Conservation (phyloP, 2,888 invertebrate genomes). For the Drosophila paracracens region DNA sequence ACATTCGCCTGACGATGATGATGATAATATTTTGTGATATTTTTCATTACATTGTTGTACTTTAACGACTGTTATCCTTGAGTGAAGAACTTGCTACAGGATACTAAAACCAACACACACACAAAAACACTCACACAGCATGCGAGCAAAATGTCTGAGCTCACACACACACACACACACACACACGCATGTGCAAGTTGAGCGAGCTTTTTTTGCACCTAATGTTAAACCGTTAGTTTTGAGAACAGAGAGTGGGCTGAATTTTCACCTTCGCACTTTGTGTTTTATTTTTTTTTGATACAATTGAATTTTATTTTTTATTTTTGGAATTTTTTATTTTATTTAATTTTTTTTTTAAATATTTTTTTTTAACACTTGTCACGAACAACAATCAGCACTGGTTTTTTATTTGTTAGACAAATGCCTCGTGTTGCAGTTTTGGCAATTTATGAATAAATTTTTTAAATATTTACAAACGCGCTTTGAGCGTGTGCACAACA, state of each 20-base stretch:
- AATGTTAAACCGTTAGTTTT: constrained; percentile 72
- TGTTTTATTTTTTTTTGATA: constrained; percentile 33
- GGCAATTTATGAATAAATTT: constrained; percentile 67
- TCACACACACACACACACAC: constrained; percentile 39
- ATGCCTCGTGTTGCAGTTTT: constrained; percentile 49
- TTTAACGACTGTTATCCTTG: constrained; percentile 81
- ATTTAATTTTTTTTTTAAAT: constrained; percentile 32
- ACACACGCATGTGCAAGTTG: constrained; percentile 64
- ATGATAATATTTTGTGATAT: constrained; percentile 79
- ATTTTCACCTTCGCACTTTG: constrained; percentile 79
- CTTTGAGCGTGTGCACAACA: constrained; percentile 61
- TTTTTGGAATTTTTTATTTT: constrained; percentile 35
- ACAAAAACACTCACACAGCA: constrained; percentile 44
- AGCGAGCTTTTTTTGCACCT: constrained; percentile 77
- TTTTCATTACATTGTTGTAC: constrained; percentile 80
- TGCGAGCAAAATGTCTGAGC: constrained; percentile 39
- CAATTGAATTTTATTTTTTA: constrained; percentile 39
- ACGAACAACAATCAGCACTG: constrained; percentile 37
- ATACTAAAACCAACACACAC: constrained; percentile 63
- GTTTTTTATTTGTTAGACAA: constrained; percentile 23
- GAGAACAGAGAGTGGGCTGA: constrained; percentile 60
- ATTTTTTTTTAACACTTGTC: constrained; percentile 41
- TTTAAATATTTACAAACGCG: constrained; percentile 79
- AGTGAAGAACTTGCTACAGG: constrained; percentile 80
- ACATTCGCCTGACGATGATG: constrained; percentile 64